phyloP scores from a whole-genome alignment of 2,113 vertebrate genomes.

The Elgaria multicarinata region DNA sequence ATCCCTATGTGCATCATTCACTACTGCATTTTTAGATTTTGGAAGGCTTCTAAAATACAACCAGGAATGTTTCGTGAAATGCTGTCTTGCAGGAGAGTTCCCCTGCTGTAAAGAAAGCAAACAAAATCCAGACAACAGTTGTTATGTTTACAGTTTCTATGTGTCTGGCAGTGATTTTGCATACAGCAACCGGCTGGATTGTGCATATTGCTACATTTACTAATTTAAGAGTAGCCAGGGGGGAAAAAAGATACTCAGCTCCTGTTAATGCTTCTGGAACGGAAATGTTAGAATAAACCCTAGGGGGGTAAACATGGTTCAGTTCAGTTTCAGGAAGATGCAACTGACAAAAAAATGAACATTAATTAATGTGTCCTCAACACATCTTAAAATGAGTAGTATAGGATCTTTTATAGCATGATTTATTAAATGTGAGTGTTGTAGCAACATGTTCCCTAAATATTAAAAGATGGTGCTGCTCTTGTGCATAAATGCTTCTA shows the following conservation, averaged over 20 bases:
- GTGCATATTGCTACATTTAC: neutral
- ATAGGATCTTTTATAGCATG: constrained; percentile 23
- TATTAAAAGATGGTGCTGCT: constrained; percentile 35
- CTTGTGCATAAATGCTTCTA: constrained; percentile 33
- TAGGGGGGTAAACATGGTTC: constrained; percentile 17
- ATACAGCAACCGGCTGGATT: neutral
- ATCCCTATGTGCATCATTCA: neutral
- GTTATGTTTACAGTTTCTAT: neutral
- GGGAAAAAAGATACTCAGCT: neutral
- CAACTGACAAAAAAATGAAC: neutral
- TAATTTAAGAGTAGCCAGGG: accelerated
- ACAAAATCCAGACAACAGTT: neutral
- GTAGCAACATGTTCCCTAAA: constrained; percentile 42
- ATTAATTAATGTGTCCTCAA: constrained; percentile 48
- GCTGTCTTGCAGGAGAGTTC: neutral
- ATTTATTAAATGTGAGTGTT: constrained; percentile 50
- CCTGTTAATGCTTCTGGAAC: constrained; percentile 23
- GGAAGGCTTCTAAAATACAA: neutral
- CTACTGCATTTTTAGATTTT: neutral
- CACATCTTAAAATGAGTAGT: constrained; percentile 40
- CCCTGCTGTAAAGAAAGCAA: neutral
- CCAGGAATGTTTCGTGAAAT: neutral
- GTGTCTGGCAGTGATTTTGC: neutral
- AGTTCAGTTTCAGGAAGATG: constrained; percentile 37
- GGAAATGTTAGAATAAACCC: constrained; percentile 50